These are phyloP conservation scores for Epinephelus cyanopodus DNA, from an alignment of 2,113 vertebrate species.

Conservation along the genomic window DNA sequence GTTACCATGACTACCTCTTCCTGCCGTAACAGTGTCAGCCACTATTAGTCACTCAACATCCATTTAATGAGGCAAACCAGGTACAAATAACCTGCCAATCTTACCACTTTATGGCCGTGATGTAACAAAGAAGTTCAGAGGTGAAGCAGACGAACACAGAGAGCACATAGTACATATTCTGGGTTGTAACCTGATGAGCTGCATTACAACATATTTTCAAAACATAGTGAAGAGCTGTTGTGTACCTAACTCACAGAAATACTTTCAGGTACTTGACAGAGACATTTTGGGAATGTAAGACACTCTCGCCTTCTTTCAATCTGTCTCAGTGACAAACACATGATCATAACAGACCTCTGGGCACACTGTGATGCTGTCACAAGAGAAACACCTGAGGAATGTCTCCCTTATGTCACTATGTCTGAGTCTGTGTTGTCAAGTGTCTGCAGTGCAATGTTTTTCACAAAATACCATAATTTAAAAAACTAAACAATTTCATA, in stretches of 20 bases:
- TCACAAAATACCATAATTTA: not conserved
- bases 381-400: constrained; percentile 40
- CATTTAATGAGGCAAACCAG: not conserved
- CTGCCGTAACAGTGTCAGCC: not conserved
- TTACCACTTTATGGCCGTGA: not conserved
- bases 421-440: not conserved
- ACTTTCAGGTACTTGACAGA: constrained; percentile 41
- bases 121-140: not conserved
- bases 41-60: not conserved
- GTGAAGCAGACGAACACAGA: not conserved
- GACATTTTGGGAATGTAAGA: not conserved
- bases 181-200: constrained; percentile 51
- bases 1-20: constrained; percentile 29
- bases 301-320: constrained; percentile 1
- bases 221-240: not conserved
- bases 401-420: constrained; percentile 10
- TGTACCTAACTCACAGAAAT: constrained; percentile 3
- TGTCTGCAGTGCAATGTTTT: not conserved
- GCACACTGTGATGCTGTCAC: constrained; percentile 17
- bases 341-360: not conserved
- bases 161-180: not conserved
- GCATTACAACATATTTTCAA: constrained; percentile 43
- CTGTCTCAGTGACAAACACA: constrained; percentile 9
- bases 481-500: not conserved
- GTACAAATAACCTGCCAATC: not conserved